Evolutionary conservation across 2,888 invertebrate species (phyloP), one percentile per base, ranked within the genome.

Genomic region (Malacosoma neustria): DNA sequence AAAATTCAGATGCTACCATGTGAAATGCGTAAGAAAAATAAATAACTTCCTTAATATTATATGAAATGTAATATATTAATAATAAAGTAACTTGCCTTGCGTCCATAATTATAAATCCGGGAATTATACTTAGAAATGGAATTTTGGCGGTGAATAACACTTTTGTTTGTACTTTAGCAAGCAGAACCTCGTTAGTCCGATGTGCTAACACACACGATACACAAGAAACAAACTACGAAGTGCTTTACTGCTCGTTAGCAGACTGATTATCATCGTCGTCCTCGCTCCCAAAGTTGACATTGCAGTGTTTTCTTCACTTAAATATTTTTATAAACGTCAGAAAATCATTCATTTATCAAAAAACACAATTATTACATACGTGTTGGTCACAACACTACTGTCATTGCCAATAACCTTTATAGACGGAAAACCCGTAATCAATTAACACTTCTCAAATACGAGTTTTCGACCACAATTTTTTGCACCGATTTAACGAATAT

Each of bases 261-360:
- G 53, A 71, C 57, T 70, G 84, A 82, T 84, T 84, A 84, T 61
- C 81, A 73, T 60, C 51, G 61, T 72, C 65, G 72, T 72, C 65
- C 70, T 71, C 65, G 69, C 71, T 66, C 46, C 66, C 66, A 71
- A 72, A 75, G 76, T 77, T 73, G 74, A 79, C 81, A 82, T 80
- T 77, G 72, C 76, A 67, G 73, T 72, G 76, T 72, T 72, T 68
- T 66, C 74, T 80, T 76, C 59, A 57, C 56, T 54, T 65, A 64
- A 51, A 67, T 67, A 68, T 57, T 72, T 67, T 39, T 49, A 67
- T 58, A 67, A 70, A 73, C 70, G 64, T 44, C 39, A 35, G 22
- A 22, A 22, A 22, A 36, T 51, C 41, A 47, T n/a, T n/a, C n/a
- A n/a, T n/a, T n/a, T n/a, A n/a, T n/a, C n/a, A n/a, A n/a, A n/a